A percentile compares a stretch with the other conserved stretches of the same genome.
phyloP scores from a whole-genome alignment of 2,797 vertebrate genomes.

The Enteromius mattozi region DNA sequence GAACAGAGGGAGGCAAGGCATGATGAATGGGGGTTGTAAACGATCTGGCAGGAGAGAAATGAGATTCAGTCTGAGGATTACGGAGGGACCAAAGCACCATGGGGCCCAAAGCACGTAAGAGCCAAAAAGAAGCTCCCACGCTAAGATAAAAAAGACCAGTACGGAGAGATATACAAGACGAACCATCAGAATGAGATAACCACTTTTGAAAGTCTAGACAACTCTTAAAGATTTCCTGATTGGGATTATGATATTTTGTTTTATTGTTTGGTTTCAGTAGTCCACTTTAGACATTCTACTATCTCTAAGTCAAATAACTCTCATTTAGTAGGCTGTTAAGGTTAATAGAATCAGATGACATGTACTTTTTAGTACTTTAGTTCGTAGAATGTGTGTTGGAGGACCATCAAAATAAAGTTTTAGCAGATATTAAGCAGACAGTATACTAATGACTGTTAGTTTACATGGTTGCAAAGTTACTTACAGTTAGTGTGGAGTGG shows the following conservation, averaged over 20 bases:
- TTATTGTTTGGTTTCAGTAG: neutral
- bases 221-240: conserved; percentile 4
- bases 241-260: neutral
- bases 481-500: neutral
- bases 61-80: conserved; percentile 51
- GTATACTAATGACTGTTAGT: neutral
- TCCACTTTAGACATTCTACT: neutral
- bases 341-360: neutral
- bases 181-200: conserved; percentile 12
- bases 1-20: conserved; percentile 19
- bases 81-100: conserved; percentile 28
- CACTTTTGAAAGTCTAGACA: conserved; percentile 12
- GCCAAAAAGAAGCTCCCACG: conserved; percentile 36
- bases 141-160: conserved; percentile 19
- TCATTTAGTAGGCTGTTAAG: neutral
- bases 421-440: neutral
- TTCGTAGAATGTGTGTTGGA: neutral
- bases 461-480: too few relatives aligned
- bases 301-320: neutral
- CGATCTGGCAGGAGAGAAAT: conserved; percentile 53
- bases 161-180: neutral
- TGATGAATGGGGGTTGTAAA: conserved; percentile 58
- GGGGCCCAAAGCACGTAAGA: conserved; percentile 22
- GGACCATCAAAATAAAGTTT: neutral
- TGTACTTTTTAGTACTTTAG: neutral